Percentiles rank a stretch among this genome's conserved stretches.
Evolutionary conservation across 2,888 invertebrate species (phyloP).

Genomic region (Epirrhoe alternata): DNA sequence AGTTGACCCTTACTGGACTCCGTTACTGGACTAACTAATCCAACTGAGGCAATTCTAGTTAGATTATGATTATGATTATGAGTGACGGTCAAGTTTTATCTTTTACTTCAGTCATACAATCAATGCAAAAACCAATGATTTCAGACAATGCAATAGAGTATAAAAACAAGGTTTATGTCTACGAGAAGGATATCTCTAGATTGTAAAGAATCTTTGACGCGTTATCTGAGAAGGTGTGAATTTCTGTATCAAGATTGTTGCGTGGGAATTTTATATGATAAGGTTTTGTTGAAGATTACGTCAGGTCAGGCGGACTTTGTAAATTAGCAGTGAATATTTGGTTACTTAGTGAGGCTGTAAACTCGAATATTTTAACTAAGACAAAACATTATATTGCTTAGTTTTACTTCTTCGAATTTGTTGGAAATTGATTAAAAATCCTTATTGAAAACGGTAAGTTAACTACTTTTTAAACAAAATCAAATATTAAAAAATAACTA

Average conservation of each 20-base stretch:
- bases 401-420: no score
- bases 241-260: conserved; percentile 36
- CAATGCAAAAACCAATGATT: conserved; percentile 17
- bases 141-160: conserved; percentile 27
- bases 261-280: conserved; percentile 39
- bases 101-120: conserved; percentile 3
- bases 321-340: background rate
- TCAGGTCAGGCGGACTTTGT: background rate
- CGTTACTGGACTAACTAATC: no score
- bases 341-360: background rate
- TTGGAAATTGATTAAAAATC: no score
- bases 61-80: no score
- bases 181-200: conserved; percentile 37
- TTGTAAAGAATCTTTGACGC: conserved; percentile 26
- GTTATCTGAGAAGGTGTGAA: conserved; percentile 37
- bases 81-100: background rate
- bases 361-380: no score
- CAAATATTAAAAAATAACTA: no score
- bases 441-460: no score
- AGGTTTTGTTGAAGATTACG: conserved; percentile 16
- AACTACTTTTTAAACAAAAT: no score
- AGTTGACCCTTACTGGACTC: no score
- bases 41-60: no score
- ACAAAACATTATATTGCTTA: no score
- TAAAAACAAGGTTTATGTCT: conserved; percentile 34